Percentiles rank a stretch among this genome's conserved stretches.
Evolutionary conservation across 2,888 invertebrate species (phyloP).

Genomic region (Anticlea derivata): DNA sequence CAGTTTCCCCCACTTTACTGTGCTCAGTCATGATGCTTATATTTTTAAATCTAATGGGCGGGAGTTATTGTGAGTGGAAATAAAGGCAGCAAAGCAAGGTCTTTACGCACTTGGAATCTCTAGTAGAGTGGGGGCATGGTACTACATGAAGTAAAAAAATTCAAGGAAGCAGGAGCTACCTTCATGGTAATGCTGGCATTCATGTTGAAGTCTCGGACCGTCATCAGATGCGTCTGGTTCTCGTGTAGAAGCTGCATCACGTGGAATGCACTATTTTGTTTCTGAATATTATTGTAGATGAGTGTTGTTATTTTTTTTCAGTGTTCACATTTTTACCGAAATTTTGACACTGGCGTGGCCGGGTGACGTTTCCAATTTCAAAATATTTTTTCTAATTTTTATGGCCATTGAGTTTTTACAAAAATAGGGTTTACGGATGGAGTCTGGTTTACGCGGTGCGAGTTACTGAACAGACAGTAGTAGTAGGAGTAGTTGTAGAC

Average conservation of each 20-base stretch:
- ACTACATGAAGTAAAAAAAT: no score
- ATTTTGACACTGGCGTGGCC: constrained; percentile 56
- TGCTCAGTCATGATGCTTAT: no score
- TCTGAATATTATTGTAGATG: constrained; percentile 13
- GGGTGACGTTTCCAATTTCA: constrained; percentile 57
- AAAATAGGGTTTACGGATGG: background rate
- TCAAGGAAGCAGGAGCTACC: constrained; percentile 28
- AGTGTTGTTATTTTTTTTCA: constrained; percentile 41
- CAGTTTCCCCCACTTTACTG: no score
- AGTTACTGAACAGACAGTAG: background rate
- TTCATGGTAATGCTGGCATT: constrained; percentile 45
- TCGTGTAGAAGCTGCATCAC: constrained; percentile 71
- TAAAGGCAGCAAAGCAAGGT: no score
- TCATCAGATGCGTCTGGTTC: constrained; percentile 49
- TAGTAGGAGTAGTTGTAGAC: no score
- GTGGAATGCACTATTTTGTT: constrained; percentile 29
- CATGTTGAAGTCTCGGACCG: constrained; percentile 52
- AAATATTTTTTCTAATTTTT: constrained; percentile 36
- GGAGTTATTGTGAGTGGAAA: no score
- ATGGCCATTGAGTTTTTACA: background rate
- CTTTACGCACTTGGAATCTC: no score
- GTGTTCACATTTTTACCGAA: constrained; percentile 61
- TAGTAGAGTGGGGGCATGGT: no score
- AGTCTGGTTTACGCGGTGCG: background rate
- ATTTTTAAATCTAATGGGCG: no score